These are phyloP conservation scores for Agrotis segetum DNA, from an alignment of 2,888 invertebrate species.

Conservation along the genomic window DNA sequence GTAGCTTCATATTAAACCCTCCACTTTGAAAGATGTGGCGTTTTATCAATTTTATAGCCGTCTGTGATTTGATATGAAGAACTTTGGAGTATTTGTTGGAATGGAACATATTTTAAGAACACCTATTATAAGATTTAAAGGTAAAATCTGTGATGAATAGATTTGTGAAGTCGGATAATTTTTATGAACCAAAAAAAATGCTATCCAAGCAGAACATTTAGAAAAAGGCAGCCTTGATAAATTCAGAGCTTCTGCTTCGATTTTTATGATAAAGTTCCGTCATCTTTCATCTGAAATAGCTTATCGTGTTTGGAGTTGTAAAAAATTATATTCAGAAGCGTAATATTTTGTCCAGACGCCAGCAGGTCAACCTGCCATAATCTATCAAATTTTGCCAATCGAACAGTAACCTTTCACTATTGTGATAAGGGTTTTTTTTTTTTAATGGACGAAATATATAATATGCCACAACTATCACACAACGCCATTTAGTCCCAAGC, in stretches of 20 bases:
- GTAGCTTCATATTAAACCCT: slow-evolving; percentile 41
- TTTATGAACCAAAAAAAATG: too few species aligned
- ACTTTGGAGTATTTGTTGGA: slow-evolving; percentile 25
- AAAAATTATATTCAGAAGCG: background rate
- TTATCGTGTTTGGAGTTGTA: background rate
- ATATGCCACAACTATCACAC: too few species aligned
- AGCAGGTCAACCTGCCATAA: too few species aligned
- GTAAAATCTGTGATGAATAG: background rate
- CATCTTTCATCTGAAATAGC: background rate
- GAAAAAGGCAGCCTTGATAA: background rate
- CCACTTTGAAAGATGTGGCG: slow-evolving; percentile 31
- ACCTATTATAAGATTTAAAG: background rate
- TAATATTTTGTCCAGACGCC: background rate
- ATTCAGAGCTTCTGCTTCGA: background rate
- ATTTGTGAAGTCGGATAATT: background rate
- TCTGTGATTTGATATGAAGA: slow-evolving; percentile 26
- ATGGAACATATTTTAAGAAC: background rate
- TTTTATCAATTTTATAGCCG: slow-evolving; percentile 40
- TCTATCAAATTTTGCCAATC: too few species aligned
- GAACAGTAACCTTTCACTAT: too few species aligned
- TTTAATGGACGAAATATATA: too few species aligned
- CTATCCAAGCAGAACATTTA: too few species aligned
- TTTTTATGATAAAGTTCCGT: background rate
- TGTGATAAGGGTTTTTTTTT: too few species aligned
- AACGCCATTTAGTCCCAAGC: too few species aligned